Evolutionary conservation across 2,888 invertebrate species (phyloP), one percentile per base, ranked within the genome.

Genomic region (Meiosimyza decipiens): DNA sequence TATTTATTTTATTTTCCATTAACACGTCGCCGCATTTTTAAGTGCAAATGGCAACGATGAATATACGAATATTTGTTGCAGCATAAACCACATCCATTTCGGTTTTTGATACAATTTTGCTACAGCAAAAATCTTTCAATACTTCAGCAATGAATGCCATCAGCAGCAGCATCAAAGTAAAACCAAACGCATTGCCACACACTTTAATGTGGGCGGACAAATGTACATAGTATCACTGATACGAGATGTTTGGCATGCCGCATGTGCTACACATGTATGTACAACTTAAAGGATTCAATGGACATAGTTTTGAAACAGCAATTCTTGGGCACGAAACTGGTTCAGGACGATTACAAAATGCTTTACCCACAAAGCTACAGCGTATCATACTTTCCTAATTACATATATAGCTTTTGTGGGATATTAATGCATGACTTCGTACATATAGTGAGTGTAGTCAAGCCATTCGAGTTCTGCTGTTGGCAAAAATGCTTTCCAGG

Each of bases 141-240:
- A 40, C 40, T 40, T 40, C 47, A 40, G 49, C 7, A 63, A 15
- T 2, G 40, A 63, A 16, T 6, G 28, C 13, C 47, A 57, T 11
- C 57, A 57, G 28, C 63, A 57, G 28, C 63, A 63, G 40, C 63
- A 63, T 63, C 63, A 63, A 63, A 63, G 63, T 18, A 47, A 18
- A 47, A 16, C 63, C 33, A 33, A 16, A 33, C 16, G 40, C 40
- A 16, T n/a, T 18, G 9, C 40, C 40, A 40, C 40, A 40, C 40
- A 40, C 63, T 40, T 49, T 47, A 18, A 47, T 40, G 9, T 40
- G 40, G 40, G 40, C 40, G 6, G 4, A 63, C 40, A 47, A 40
- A 47, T 18, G 47, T 28, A 6, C 40, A 9, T 40, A 40, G 47
- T 47, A 28, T 47, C 63, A 63, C 40, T 63, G 47, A 63, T 63